Percentiles rank a stretch among this genome's conserved stretches.
phyloP scores from a whole-genome alignment of 2,888 invertebrate species.

The Lasioglossum pauxillum region DNA sequence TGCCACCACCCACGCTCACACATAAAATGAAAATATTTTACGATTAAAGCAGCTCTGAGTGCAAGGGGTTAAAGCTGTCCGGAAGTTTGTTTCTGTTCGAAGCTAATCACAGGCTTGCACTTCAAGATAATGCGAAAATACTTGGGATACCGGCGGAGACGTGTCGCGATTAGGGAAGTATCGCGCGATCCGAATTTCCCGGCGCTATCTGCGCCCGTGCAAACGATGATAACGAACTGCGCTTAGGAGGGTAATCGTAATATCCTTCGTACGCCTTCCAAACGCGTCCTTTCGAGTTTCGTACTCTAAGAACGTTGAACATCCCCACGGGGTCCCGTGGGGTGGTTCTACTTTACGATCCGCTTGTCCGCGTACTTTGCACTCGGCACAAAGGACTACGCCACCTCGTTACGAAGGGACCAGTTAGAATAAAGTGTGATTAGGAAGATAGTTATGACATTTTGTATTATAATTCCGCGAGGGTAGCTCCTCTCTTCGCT shows the following conservation, averaged over 20 bases:
- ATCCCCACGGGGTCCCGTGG: constrained; percentile 76
- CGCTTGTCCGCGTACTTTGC: constrained; percentile 77
- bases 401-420: constrained; percentile 80
- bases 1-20: background rate
- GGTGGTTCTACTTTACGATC: constrained; percentile 81
- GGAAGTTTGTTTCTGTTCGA: background rate
- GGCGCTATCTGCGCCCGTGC: constrained; percentile 59
- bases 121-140: constrained; percentile 18
- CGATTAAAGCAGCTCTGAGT: background rate
- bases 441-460: constrained; percentile 83
- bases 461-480: constrained; percentile 82
- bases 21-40: background rate
- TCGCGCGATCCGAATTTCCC: constrained; percentile 66
- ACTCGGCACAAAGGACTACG: constrained; percentile 76
- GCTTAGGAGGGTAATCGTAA: constrained; percentile 76
- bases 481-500: constrained; percentile 66
- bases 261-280: constrained; percentile 71
- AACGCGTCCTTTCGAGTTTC: constrained; percentile 75
- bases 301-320: constrained; percentile 75
- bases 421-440: constrained; percentile 83
- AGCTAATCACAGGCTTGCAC: background rate
- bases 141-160: constrained; percentile 38
- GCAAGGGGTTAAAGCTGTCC: background rate
- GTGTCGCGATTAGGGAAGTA: constrained; percentile 47
- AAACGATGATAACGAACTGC: constrained; percentile 73